phyloP scores from a whole-genome alignment of 2,113 vertebrate species.

The Ascaphus truei region DNA sequence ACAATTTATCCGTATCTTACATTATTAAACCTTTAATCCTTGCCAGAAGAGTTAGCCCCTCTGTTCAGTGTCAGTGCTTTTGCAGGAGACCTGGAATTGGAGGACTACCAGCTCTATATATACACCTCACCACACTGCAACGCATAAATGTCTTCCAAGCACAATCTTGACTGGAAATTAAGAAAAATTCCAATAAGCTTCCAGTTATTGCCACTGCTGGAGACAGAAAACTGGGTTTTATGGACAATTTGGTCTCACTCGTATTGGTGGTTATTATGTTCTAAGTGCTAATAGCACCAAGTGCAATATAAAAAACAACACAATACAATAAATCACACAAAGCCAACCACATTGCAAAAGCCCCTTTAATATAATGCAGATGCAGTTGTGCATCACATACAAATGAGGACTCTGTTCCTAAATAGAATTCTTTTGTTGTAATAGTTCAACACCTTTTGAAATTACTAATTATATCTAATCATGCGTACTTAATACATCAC shows the following conservation, averaged over 20 bases:
- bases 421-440: conserved; percentile 32
- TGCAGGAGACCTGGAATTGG: too few relatives aligned
- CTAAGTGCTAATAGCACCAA: background rate
- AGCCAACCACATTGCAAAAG: conserved; percentile 25
- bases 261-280: background rate
- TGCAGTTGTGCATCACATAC: conserved; percentile 15
- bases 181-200: background rate
- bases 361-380: conserved; percentile 33
- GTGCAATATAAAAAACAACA: background rate
- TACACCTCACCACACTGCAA: background rate
- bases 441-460: conserved; percentile 28
- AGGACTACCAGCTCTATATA: too few relatives aligned
- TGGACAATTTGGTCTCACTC: background rate
- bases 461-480: conserved; percentile 34
- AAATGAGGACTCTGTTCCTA: conserved; percentile 30
- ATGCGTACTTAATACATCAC: conserved; percentile 37
- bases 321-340: conserved; percentile 18
- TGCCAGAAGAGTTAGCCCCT: too few relatives aligned
- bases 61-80: too few relatives aligned
- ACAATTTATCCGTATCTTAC: too few relatives aligned
- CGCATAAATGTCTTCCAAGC: background rate
- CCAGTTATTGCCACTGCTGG: background rate
- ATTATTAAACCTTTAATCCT: too few relatives aligned
- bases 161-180: background rate
- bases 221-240: background rate